A percentile compares a stretch with the other conserved stretches of the same genome.
Evolutionary conservation across 2,888 invertebrate species (phyloP).

Genomic region (Himalopsyche japonica): DNA sequence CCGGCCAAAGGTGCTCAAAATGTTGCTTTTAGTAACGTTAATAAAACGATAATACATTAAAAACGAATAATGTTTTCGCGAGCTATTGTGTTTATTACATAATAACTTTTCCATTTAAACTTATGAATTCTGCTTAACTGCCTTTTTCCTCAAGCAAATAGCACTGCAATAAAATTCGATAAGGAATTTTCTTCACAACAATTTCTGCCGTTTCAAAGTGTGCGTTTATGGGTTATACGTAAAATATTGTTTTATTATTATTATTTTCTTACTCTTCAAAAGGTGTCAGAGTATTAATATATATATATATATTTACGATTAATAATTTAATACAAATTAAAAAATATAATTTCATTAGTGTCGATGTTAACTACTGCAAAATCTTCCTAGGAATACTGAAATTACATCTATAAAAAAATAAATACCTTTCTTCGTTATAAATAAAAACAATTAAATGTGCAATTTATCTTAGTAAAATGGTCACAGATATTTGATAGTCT

Average conservation of each 20-base stretch:
- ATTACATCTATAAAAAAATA: too few species aligned
- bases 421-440: too few species aligned
- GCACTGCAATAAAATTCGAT: not conserved
- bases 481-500: too few species aligned
- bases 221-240: not conserved
- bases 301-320: too few species aligned
- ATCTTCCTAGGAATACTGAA: too few species aligned
- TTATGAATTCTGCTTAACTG: not conserved
- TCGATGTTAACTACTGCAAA: too few species aligned
- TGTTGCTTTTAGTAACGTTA: not conserved
- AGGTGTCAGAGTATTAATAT: not conserved
- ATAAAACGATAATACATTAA: not conserved
- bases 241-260: not conserved
- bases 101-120: not conserved
- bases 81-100: not conserved
- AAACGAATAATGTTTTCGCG: not conserved
- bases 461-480: too few species aligned
- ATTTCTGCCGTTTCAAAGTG: not conserved
- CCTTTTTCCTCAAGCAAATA: not conserved
- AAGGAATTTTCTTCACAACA: not conserved
- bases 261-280: not conserved
- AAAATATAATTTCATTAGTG: too few species aligned
- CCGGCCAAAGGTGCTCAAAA: not conserved
- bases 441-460: too few species aligned
- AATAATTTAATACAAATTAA: too few species aligned